Evolutionary conservation across 35 echinoderm and acorn worm genomes (phyloP).

Genomic region (Antedon bifida): DNA sequence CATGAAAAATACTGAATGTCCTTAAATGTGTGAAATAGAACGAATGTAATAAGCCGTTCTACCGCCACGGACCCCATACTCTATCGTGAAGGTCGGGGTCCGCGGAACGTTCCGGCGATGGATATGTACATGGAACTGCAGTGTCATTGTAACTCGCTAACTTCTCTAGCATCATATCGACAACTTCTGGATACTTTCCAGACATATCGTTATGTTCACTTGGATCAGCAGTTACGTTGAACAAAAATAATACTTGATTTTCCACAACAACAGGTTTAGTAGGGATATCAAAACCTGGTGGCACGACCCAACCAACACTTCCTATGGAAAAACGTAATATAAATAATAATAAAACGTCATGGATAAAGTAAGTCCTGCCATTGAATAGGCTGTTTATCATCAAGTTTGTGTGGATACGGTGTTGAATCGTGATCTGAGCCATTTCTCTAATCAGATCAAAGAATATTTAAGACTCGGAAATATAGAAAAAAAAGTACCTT

Average conservation of each 20-base stretch:
- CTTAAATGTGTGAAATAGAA: too few species aligned
- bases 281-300: constrained; percentile 21
- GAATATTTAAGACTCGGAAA: too few species aligned
- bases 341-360: background rate
- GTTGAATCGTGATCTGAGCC: too few species aligned
- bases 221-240: constrained; percentile 71
- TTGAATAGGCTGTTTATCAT: background rate
- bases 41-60: too few species aligned
- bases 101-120: background rate
- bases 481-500: constrained; percentile 19
- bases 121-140: constrained; percentile 22
- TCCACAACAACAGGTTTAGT: constrained; percentile 2
- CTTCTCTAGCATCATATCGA: constrained; percentile 19
- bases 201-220: constrained; percentile 49
- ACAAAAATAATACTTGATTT: constrained; percentile 46
- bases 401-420: background rate
- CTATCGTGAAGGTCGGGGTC: constrained; percentile 25
- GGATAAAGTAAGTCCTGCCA: background rate
- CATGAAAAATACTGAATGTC: too few species aligned
- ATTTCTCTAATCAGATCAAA: too few species aligned
- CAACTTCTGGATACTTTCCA: constrained; percentile 28
- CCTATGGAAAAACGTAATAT: too few species aligned
- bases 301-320: constrained; percentile 24
- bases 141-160: constrained; percentile 40
- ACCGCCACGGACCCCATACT: constrained; percentile 33